Percentiles rank a stretch among this genome's conserved stretches.
phyloP scores from a whole-genome alignment of 1,140 invertebrate species.

The Drosophila bipectinata region DNA sequence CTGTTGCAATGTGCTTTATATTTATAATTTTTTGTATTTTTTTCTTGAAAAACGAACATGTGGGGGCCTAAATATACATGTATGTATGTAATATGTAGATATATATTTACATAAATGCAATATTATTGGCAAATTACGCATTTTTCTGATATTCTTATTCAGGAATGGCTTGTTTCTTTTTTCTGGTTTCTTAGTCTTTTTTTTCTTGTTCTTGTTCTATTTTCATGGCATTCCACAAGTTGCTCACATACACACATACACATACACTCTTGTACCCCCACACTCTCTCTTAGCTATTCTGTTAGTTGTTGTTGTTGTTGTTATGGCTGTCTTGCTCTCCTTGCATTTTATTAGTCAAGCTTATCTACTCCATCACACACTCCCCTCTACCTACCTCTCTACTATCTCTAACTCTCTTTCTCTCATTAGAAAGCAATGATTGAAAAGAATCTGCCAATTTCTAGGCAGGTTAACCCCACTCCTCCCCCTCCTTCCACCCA shows the following conservation, averaged over 20 bases:
- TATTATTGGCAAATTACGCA: constrained; percentile 26
- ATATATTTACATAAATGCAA: not conserved
- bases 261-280: not conserved
- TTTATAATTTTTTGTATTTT: constrained; percentile 1
- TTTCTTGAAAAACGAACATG: constrained; percentile 17
- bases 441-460: not conserved
- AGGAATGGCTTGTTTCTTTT: no score
- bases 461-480: not conserved
- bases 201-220: constrained; percentile 38
- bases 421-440: not conserved
- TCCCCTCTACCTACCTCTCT: not conserved
- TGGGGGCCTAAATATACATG: constrained; percentile 1
- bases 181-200: not conserved
- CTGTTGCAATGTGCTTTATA: constrained; percentile 34
- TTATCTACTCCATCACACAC: constrained; percentile 33
- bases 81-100: not conserved
- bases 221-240: constrained; percentile 75
- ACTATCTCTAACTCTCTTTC: not conserved
- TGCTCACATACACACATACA: constrained; percentile 28
- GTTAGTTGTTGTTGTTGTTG: not conserved
- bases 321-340: constrained; percentile 5
- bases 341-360: constrained; percentile 33
- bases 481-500: not conserved
- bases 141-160: constrained; percentile 1
- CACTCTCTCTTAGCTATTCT: constrained; percentile 2